Conservation (phyloP, 53 echinoderm and acorn worm genomes). For the Paracentrotus lividus region DNA sequence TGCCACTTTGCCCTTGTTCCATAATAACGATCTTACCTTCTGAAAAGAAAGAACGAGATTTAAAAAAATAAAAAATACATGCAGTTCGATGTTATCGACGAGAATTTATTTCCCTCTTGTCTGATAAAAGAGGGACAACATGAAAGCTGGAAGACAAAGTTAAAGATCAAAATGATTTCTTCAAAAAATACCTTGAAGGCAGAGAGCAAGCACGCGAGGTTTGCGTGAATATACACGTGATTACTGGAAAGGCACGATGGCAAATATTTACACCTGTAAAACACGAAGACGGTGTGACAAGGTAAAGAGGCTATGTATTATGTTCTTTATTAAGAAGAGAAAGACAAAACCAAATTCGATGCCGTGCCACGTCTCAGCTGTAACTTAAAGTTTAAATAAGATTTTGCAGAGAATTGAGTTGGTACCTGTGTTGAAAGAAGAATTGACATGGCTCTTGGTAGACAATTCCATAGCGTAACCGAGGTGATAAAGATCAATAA, state of each 20-base stretch:
- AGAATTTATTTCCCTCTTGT: constrained; percentile 14
- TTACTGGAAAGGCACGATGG: background rate
- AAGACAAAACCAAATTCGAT: too few relatives aligned
- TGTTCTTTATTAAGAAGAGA: too few relatives aligned
- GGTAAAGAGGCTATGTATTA: background rate
- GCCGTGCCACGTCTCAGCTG: background rate
- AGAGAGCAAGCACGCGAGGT: background rate
- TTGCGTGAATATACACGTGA: background rate
- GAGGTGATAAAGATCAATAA: too few relatives aligned
- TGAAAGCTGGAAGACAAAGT: background rate
- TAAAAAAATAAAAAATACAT: too few relatives aligned
- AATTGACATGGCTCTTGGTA: too few relatives aligned
- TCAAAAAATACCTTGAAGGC: background rate
- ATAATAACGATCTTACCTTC: background rate
- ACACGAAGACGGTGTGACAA: background rate
- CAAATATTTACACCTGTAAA: background rate
- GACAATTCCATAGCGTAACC: too few relatives aligned
- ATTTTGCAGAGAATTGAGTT: too few relatives aligned
- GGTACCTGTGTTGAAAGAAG: too few relatives aligned
- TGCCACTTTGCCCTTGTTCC: background rate
- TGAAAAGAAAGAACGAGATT: too few relatives aligned
- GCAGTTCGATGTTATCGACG: constrained; percentile 14
- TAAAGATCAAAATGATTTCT: constrained; percentile 8
- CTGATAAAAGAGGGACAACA: background rate
- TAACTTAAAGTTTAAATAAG: background rate